Percentiles rank a stretch among this genome's conserved stretches.
Evolutionary conservation across 2,888 invertebrate genomes (phyloP).

Genomic region (Xestoiulus laeticollis): DNA sequence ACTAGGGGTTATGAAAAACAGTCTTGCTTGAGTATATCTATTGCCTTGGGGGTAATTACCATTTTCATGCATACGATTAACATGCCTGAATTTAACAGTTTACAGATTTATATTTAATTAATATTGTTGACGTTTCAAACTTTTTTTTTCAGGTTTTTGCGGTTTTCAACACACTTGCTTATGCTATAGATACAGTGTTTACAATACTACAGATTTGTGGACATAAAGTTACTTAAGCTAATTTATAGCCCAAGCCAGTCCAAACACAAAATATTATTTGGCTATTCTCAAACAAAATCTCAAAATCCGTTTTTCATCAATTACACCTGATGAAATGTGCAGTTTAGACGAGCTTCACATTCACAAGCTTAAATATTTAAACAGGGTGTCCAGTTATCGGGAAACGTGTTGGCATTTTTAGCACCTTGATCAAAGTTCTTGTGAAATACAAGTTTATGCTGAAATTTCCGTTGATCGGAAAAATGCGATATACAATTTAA

Average conservation of each 20-base stretch:
- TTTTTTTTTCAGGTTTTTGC: constrained; percentile 1
- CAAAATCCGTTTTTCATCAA: no score
- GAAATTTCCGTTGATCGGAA: no score
- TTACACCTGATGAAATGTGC: no score
- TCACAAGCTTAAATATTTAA: no score
- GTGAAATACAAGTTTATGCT: no score
- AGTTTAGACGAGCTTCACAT: no score
- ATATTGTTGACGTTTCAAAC: not conserved
- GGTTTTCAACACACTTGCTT: not conserved
- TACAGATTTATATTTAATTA: not conserved
- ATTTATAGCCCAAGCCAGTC: not conserved
- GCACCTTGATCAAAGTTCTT: no score
- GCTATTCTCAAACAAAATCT: no score
- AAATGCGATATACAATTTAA: no score
- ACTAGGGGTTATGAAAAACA: not conserved
- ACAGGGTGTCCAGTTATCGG: no score
- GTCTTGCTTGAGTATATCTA: not conserved
- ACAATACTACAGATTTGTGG: not conserved
- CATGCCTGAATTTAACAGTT: not conserved
- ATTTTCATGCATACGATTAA: not conserved
- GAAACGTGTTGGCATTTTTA: no score
- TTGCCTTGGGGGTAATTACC: not conserved
- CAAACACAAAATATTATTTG: no score
- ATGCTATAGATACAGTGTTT: not conserved
- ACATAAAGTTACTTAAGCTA: not conserved